Evolutionary conservation across 2,113 vertebrate species (phyloP).

Genomic region (Scytalopus superciliaris): DNA sequence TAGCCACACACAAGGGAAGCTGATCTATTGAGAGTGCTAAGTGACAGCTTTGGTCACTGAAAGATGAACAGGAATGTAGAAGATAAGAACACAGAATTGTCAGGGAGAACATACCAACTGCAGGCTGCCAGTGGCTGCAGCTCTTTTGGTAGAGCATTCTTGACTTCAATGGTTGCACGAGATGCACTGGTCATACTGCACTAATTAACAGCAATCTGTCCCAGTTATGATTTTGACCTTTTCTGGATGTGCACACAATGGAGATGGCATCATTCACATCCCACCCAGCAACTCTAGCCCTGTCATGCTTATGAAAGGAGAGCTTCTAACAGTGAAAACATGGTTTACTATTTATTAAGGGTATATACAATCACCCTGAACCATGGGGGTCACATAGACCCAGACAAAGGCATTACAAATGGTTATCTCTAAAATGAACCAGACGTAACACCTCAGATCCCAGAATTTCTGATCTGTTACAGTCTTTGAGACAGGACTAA

Average conservation of each 20-base stretch:
- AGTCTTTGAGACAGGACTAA: not conserved
- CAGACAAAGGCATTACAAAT: not conserved
- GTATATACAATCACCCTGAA: not conserved
- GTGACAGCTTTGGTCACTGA: not conserved
- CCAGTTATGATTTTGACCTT: not conserved
- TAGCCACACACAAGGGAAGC: too few species aligned
- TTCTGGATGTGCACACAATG: not conserved
- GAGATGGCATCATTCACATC: not conserved
- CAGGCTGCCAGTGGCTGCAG: not conserved
- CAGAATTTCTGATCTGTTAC: not conserved
- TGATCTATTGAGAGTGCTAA: not conserved
- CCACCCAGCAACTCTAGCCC: not conserved
- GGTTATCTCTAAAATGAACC: not conserved
- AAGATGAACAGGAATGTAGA: not conserved
- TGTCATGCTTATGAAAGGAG: not conserved
- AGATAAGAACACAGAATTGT: not conserved
- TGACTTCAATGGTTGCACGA: not conserved
- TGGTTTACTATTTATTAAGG: not conserved
- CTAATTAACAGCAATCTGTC: not conserved
- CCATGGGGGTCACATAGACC: not conserved
- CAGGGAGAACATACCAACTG: not conserved
- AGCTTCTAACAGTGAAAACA: not conserved
- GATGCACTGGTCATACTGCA: not conserved
- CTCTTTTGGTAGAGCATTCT: not conserved
- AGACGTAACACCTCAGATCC: not conserved